Evolutionary conservation across 35 echinoderm and acorn worm species (phyloP).

Genomic region (Amphiura filiformis): DNA sequence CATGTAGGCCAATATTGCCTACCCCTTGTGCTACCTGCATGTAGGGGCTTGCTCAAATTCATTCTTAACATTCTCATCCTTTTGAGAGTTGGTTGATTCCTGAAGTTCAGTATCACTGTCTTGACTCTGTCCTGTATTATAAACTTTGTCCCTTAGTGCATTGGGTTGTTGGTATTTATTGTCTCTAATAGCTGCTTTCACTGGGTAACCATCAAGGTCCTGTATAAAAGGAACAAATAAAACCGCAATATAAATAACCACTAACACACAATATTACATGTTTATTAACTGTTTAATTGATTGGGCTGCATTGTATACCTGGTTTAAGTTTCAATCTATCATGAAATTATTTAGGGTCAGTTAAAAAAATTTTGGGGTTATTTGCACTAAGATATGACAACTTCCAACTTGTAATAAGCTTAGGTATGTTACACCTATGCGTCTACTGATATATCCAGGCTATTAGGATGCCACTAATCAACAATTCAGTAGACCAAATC

Average conservation of each 20-base stretch:
- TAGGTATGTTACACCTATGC: too few relatives aligned
- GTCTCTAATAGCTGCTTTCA: slow-evolving; percentile 56
- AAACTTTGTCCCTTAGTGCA: slow-evolving; percentile 71
- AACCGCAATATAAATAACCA: neutral
- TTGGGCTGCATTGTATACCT: neutral
- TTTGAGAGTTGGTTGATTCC: too few relatives aligned
- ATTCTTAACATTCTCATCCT: too few relatives aligned
- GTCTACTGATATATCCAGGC: too few relatives aligned
- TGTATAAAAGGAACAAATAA: slow-evolving; percentile 34
- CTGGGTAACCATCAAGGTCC: slow-evolving; percentile 27
- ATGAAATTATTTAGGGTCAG: too few relatives aligned
- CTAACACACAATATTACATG: neutral
- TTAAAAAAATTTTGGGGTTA: too few relatives aligned
- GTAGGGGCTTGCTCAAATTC: too few relatives aligned
- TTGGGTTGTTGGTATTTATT: slow-evolving; percentile 71
- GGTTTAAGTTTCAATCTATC: neutral
- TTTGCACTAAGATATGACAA: neutral
- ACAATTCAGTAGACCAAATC: too few relatives aligned
- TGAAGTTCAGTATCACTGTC: neutral
- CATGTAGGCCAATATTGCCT: too few relatives aligned
- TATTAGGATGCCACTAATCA: too few relatives aligned
- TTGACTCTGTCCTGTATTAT: neutral
- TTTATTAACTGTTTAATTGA: neutral
- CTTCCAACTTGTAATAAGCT: neutral
- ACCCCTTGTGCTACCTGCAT: too few relatives aligned